Conservation (phyloP, 2,888 invertebrate genomes). For the Melanargia galathea region DNA sequence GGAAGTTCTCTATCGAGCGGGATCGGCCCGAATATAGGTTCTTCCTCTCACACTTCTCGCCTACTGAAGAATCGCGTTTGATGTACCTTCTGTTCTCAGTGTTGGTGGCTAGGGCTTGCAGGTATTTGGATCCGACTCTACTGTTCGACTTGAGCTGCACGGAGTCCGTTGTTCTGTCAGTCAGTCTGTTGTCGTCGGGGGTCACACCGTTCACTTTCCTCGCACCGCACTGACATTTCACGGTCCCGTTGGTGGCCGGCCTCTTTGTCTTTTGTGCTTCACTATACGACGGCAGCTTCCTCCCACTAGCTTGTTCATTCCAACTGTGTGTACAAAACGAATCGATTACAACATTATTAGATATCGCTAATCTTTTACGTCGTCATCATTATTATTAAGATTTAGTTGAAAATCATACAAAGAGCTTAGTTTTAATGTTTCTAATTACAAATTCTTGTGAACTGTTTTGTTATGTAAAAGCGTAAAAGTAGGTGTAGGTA, state of each 20-base stretch:
- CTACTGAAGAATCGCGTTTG: conserved; percentile 69
- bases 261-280: conserved; percentile 81
- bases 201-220: conserved; percentile 66
- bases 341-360: conserved; percentile 17
- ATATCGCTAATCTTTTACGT: conserved; percentile 4
- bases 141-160: conserved; percentile 71
- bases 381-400: background rate
- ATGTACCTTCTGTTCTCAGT: conserved; percentile 60
- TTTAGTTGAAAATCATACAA: background rate
- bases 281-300: conserved; percentile 79
- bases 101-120: conserved; percentile 71
- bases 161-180: conserved; percentile 57
- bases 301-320: conserved; percentile 79
- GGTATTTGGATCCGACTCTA: conserved; percentile 75
- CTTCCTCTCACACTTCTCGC: conserved; percentile 63
- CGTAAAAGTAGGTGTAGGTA: no score
- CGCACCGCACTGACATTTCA: conserved; percentile 75
- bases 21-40: conserved; percentile 66
- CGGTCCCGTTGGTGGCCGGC: conserved; percentile 71
- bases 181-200: conserved; percentile 55
- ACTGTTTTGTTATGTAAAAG: no score
- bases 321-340: conserved; percentile 62
- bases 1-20: conserved; percentile 78
- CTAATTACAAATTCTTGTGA: no score
- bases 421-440: no score